Evolutionary conservation across 2,113 vertebrate species (phyloP).

Genomic region (Percopsis transmontana): DNA sequence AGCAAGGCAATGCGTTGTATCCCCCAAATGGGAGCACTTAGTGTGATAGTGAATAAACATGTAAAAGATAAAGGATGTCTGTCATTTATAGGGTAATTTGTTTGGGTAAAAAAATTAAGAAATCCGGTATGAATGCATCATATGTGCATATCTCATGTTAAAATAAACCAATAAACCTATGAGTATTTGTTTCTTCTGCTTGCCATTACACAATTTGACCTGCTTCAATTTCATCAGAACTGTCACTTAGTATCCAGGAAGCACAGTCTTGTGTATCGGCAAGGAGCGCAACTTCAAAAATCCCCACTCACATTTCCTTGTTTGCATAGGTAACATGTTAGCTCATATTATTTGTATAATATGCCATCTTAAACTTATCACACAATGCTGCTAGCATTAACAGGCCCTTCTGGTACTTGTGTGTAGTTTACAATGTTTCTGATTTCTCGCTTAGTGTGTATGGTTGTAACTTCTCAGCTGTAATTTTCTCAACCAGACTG

Average conservation of each 20-base stretch:
- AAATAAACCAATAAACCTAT: not conserved
- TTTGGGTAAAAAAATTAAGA: not conserved
- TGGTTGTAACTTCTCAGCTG: not conserved
- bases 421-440: too few species aligned
- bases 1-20: slow-evolving; percentile 71
- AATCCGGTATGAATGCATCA: not conserved
- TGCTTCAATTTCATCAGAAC: slow-evolving; percentile 23
- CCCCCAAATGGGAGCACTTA: slow-evolving; percentile 82
- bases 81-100: slow-evolving; percentile 17
- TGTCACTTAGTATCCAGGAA: slow-evolving; percentile 42
- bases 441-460: not conserved
- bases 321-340: not conserved
- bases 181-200: not conserved
- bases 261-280: slow-evolving; percentile 7
- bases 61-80: slow-evolving; percentile 54
- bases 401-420: too few species aligned
- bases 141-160: not conserved
- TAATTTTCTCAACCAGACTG: not conserved
- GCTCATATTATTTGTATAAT: too few species aligned
- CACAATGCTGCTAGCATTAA: too few species aligned
- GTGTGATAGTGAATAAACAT: slow-evolving; percentile 83
- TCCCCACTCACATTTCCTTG: not conserved
- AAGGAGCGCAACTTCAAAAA: slow-evolving; percentile 17
- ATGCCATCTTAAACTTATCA: too few species aligned
- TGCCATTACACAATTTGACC: slow-evolving; percentile 19